These are phyloP conservation scores for Urocyon cinereoargenteus DNA, from an alignment of 2,797 vertebrate genomes.

Conservation along the genomic window DNA sequence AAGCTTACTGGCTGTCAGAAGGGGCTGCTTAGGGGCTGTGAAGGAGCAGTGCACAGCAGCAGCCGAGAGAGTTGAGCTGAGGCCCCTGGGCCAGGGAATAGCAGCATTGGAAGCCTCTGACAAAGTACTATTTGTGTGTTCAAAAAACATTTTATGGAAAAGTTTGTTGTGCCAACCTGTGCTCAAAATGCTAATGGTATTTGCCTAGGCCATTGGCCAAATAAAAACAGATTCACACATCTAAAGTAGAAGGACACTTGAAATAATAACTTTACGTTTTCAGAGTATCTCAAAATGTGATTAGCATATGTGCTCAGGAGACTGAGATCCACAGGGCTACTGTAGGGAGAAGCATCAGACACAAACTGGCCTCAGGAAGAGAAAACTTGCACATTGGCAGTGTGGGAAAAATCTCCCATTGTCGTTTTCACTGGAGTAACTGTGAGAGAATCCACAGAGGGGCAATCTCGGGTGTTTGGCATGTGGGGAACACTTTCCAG, in stretches of 20 bases:
- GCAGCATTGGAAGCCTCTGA: not conserved
- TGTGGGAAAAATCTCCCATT: slow-evolving; percentile 4
- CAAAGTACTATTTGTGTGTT: slow-evolving; percentile 57
- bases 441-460: not conserved
- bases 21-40: not conserved
- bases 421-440: not conserved
- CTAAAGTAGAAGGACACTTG: slow-evolving; percentile 10
- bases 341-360: not conserved
- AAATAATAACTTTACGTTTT: not conserved
- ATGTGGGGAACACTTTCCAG: not conserved
- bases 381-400: not conserved
- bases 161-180: slow-evolving; percentile 56
- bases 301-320: not conserved
- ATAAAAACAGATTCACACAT: slow-evolving; percentile 62
- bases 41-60: not conserved
- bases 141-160: slow-evolving; percentile 15
- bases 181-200: slow-evolving; percentile 57
- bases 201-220: slow-evolving; percentile 57
- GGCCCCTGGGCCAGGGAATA: not conserved
- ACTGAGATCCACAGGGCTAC: not conserved
- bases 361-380: not conserved
- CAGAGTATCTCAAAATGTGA: not conserved
- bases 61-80: not conserved
- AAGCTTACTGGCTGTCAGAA: slow-evolving; percentile 11
- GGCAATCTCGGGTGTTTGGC: not conserved